Evolutionary conservation across 2,888 invertebrate genomes (phyloP).

Genomic region (Nesidiocoris tenuis): DNA sequence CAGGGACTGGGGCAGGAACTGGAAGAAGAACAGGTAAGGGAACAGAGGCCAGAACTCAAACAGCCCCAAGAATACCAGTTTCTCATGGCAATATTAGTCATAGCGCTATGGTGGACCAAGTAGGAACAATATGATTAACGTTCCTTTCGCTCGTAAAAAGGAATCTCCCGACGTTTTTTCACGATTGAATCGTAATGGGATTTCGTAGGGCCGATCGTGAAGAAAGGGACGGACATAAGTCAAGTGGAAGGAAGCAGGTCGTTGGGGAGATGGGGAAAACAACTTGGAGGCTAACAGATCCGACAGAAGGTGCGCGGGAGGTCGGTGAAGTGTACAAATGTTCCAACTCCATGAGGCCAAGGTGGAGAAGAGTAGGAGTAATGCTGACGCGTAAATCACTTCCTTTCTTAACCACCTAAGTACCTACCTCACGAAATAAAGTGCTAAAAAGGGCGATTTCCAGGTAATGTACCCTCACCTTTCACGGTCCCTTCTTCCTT

Average conservation of each 20-base stretch:
- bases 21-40: no score
- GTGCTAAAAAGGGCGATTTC: not conserved
- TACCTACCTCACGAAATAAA: not conserved
- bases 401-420: not conserved
- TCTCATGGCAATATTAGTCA: no score
- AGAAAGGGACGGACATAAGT: not conserved
- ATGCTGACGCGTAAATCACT: not conserved
- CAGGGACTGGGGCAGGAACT: no score
- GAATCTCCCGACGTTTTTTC: no score
- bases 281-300: not conserved
- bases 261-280: not conserved
- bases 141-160: no score
- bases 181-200: no score
- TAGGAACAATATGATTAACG: no score
- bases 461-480: not conserved
- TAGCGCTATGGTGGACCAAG: no score
- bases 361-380: not conserved
- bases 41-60: no score
- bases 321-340: not conserved
- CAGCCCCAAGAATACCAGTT: no score
- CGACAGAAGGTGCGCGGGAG: not conserved
- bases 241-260: not conserved
- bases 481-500: no score
- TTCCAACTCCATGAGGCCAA: not conserved
- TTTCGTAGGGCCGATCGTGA: no score